Conservation (phyloP, 2,888 invertebrate genomes). For the Agriopis marginaria region DNA sequence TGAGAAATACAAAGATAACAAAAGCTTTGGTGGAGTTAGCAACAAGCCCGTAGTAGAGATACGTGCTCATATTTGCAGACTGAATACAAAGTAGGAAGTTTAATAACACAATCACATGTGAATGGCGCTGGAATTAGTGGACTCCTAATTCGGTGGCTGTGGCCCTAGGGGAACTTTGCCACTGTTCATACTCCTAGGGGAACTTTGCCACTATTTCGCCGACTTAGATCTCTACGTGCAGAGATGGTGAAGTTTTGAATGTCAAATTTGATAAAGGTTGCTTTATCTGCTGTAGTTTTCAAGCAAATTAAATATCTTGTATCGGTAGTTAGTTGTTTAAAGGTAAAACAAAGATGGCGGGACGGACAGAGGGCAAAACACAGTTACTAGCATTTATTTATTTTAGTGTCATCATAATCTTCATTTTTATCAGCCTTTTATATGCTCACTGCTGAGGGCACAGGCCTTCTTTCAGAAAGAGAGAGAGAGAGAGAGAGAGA, state of each 20-base stretch:
- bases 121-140: slow-evolving; percentile 34
- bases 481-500: too few relatives aligned
- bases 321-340: background rate
- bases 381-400: too few relatives aligned
- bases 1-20: slow-evolving; percentile 16
- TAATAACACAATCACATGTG: slow-evolving; percentile 36
- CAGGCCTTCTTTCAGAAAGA: too few relatives aligned
- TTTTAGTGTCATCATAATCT: too few relatives aligned
- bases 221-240: slow-evolving; percentile 25
- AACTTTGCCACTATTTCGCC: slow-evolving; percentile 25
- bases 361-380: too few relatives aligned
- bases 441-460: too few relatives aligned
- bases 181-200: slow-evolving; percentile 6
- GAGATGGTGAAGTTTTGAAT: slow-evolving; percentile 25
- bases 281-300: background rate
- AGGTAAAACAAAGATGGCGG: too few relatives aligned
- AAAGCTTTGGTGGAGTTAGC: slow-evolving; percentile 17
- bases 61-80: slow-evolving; percentile 33
- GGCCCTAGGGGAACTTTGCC: slow-evolving; percentile 24
- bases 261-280: slow-evolving; percentile 25
- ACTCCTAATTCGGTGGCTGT: slow-evolving; percentile 26
- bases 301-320: background rate
- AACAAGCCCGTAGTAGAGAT: slow-evolving; percentile 16
- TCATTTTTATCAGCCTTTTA: too few relatives aligned
- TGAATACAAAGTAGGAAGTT: slow-evolving; percentile 38